These are phyloP conservation scores for Campopleginae sp. DNA, from an alignment of 2,888 invertebrate species.

Conservation along the genomic window DNA sequence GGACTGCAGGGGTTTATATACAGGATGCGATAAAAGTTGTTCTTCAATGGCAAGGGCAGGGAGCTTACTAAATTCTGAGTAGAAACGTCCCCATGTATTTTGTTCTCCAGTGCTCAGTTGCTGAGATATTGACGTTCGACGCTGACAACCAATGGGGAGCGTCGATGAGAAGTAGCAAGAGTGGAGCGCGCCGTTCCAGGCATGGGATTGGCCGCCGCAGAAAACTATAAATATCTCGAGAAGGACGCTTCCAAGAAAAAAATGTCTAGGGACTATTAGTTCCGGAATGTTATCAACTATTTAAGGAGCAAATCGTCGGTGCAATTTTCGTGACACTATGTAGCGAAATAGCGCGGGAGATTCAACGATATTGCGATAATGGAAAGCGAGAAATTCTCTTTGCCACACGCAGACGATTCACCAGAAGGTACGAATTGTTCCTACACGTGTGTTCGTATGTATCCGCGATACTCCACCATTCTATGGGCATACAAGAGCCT, in stretches of 20 bases:
- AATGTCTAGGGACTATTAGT: background rate
- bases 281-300: background rate
- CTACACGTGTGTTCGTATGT: background rate
- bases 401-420: slow-evolving; percentile 53
- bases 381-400: slow-evolving; percentile 66
- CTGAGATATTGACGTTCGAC: background rate
- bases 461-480: background rate
- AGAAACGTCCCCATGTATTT: background rate
- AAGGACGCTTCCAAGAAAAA: background rate
- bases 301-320: background rate
- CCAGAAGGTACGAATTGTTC: slow-evolving; percentile 46
- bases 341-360: slow-evolving; percentile 23
- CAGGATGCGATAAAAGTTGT: background rate
- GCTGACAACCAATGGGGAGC: background rate
- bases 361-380: slow-evolving; percentile 69
- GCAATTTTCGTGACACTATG: slow-evolving; percentile 1
- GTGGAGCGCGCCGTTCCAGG: background rate
- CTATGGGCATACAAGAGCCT: slow-evolving; percentile 12
- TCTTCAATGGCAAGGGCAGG: background rate
- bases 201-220: background rate
- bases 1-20: slow-evolving; percentile 30
- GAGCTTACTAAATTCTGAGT: background rate
- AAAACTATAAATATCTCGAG: background rate
- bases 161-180: background rate
- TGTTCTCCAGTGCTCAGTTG: background rate